A percentile compares a stretch with the other conserved stretches of the same genome.
Evolutionary conservation across 2,113 vertebrate species (phyloP).

Genomic region (Macaca mulatta): DNA sequence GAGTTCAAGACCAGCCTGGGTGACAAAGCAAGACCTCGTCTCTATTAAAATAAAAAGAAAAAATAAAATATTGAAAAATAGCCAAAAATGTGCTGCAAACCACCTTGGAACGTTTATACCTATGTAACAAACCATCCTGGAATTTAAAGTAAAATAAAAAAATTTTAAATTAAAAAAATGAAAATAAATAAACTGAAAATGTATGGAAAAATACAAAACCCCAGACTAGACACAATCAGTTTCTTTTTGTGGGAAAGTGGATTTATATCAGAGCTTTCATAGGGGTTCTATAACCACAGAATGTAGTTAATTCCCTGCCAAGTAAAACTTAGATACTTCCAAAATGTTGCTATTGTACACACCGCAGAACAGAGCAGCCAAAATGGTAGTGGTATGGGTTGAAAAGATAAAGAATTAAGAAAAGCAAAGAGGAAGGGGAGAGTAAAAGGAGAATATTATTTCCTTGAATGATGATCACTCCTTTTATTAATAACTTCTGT

Average conservation of each 20-base stretch:
- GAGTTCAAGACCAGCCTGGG: too few relatives aligned
- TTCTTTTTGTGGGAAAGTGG: not conserved
- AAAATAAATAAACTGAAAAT: not conserved
- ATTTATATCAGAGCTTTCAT: not conserved
- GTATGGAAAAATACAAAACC: not conserved
- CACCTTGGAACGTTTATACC: too few relatives aligned
- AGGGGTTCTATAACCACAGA: not conserved
- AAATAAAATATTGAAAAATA: too few relatives aligned
- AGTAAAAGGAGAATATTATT: not conserved
- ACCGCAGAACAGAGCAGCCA: not conserved
- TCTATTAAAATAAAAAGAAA: too few relatives aligned
- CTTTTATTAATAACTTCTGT: not conserved
- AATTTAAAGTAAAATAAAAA: too few relatives aligned
- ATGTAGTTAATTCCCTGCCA: not conserved
- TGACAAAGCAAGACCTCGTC: too few relatives aligned
- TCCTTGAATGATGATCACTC: not conserved
- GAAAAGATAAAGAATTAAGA: conserved; percentile 30
- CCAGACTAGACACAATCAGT: not conserved
- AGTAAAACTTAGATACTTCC: not conserved
- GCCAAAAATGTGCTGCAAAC: too few relatives aligned
- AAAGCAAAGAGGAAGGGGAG: not conserved
- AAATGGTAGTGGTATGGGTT: not conserved
- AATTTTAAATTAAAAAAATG: too few relatives aligned
- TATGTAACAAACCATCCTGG: too few relatives aligned
- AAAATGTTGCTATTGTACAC: not conserved